A percentile compares a stretch with the other conserved stretches of the same genome.
phyloP scores from a whole-genome alignment of 2,888 invertebrate species.

The Archaeoteleia sp. region DNA sequence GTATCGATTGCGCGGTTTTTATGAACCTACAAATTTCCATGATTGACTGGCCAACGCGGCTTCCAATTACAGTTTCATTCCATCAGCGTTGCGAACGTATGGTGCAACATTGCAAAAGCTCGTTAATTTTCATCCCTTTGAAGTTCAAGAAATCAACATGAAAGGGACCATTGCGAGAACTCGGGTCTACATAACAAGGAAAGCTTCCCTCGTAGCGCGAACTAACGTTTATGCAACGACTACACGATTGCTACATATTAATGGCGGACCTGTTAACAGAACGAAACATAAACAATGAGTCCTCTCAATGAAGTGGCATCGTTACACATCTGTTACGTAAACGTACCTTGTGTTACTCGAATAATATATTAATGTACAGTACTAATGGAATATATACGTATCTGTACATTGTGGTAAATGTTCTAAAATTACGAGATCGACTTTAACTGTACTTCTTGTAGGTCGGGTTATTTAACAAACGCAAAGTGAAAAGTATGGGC shows the following conservation, averaged over 20 bases:
- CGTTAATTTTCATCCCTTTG: constrained; percentile 45
- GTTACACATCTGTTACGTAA: constrained; percentile 39
- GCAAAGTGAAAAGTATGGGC: too few species aligned
- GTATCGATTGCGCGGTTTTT: constrained; percentile 25
- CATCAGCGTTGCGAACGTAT: constrained; percentile 5
- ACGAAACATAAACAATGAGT: constrained; percentile 41
- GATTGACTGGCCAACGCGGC: constrained; percentile 63
- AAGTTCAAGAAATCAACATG: constrained; percentile 51
- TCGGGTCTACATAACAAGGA: constrained; percentile 20
- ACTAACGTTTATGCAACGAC: constrained; percentile 32
- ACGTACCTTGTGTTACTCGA: constrained; percentile 18
- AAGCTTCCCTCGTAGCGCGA: constrained; percentile 16
- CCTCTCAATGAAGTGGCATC: constrained; percentile 40
- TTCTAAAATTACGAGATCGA: too few species aligned
- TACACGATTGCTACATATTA: constrained; percentile 20
- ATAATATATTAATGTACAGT: constrained; percentile 8
- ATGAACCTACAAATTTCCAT: constrained; percentile 48
- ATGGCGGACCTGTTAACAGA: constrained; percentile 20
- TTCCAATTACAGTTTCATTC: constrained; percentile 63
- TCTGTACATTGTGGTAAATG: too few species aligned
- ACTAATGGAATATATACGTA: too few species aligned
- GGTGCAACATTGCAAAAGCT: constrained; percentile 24
- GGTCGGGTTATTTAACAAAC: too few species aligned
- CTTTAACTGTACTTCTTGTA: too few species aligned
- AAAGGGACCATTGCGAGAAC: constrained; percentile 17